Conservation (phyloP, 2,797 vertebrate species). For the Bradypodion ventrale region DNA sequence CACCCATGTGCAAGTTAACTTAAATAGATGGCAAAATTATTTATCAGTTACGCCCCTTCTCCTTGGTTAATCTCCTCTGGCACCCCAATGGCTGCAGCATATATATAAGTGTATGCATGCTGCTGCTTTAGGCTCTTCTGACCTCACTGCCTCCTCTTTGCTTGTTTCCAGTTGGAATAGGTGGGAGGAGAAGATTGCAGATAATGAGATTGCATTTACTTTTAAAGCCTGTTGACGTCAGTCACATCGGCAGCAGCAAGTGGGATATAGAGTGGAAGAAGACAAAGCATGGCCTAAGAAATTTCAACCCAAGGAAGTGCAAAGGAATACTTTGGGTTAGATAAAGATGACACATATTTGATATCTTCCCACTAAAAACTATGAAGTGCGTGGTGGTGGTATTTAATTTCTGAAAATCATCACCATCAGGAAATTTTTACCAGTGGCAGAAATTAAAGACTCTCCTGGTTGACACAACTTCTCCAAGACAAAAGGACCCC, state of each 20-base stretch:
- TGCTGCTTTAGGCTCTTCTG: neutral
- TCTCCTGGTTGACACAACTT: too few relatives aligned
- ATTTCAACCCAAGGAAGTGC: accelerated
- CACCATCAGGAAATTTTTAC: too few relatives aligned
- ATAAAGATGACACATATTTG: accelerated
- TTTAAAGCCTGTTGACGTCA: constrained; percentile 64
- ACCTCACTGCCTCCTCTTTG: neutral
- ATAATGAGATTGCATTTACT: constrained; percentile 61
- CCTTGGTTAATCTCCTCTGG: neutral
- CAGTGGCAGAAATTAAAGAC: too few relatives aligned
- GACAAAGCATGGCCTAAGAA: constrained; percentile 11
- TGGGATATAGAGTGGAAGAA: neutral
- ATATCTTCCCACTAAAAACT: neutral
- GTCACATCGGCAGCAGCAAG: constrained; percentile 28
- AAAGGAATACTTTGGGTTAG: neutral
- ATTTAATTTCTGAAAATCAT: too few relatives aligned
- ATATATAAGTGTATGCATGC: neutral
- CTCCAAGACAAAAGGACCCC: too few relatives aligned
- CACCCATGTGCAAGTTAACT: neutral
- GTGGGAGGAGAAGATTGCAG: constrained; percentile 7
- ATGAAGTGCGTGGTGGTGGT: neutral
- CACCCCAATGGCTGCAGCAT: neutral
- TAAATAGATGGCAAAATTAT: neutral
- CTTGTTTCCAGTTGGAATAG: neutral
- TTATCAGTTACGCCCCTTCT: neutral